Conservation (phyloP, 1,140 invertebrate species). For the Drosophila kohkoa region DNA sequence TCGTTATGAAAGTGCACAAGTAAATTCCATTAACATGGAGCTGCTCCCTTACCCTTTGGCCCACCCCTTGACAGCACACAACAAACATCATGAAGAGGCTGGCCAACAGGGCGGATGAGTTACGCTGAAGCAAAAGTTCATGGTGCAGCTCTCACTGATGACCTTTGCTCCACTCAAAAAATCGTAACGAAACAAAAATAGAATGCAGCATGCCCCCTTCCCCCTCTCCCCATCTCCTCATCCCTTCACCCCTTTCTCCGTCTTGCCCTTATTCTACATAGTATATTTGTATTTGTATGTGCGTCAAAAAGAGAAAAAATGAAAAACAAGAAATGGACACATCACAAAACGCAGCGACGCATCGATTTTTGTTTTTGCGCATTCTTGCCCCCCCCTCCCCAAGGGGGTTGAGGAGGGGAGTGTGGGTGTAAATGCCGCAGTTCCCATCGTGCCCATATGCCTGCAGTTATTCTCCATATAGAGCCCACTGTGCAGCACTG, state of each 20-base stretch:
- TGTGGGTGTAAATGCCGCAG: constrained; percentile 28
- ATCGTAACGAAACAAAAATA: constrained; percentile 47
- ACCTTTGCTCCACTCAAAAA: constrained; percentile 37
- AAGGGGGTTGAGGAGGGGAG: neutral
- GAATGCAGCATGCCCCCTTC: constrained; percentile 42
- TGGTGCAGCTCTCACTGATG: constrained; percentile 47
- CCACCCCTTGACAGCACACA: no score
- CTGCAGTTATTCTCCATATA: neutral
- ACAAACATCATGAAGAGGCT: no score
- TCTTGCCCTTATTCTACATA: constrained; percentile 22
- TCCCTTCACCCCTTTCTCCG: neutral
- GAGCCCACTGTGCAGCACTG: neutral
- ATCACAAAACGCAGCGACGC: constrained; percentile 47
- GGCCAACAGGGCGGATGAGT: neutral
- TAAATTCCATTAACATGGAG: constrained; percentile 26
- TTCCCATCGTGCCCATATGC: constrained; percentile 20
- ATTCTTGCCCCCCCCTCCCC: neutral
- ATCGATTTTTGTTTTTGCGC: constrained; percentile 51
- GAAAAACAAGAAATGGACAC: constrained; percentile 42
- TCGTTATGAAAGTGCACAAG: constrained; percentile 40
- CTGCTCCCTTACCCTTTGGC: neutral
- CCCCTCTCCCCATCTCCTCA: neutral
- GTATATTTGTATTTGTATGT: neutral
- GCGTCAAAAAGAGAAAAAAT: constrained; percentile 2
- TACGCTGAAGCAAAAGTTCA: constrained; percentile 43